Conservation (phyloP, 1,140 invertebrate genomes). For the Telenomus remus region DNA sequence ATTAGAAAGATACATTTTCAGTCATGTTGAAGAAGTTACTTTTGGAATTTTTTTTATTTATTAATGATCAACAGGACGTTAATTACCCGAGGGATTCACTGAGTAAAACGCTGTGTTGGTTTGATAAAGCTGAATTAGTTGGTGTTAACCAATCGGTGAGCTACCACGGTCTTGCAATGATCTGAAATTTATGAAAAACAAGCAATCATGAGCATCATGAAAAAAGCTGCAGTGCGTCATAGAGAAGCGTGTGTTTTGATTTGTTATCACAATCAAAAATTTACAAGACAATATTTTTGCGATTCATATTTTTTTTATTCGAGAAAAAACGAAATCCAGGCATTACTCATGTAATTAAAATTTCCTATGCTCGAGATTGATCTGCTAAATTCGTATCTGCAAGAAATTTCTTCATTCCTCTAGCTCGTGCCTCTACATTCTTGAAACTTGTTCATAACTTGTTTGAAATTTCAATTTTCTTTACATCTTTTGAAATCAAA, state of each 20-base stretch:
- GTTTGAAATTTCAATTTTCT: too few species aligned
- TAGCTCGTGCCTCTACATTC: too few species aligned
- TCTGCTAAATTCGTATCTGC: too few species aligned
- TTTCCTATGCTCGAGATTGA: too few species aligned
- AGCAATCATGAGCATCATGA: slow-evolving; percentile 23
- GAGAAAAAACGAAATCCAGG: neutral
- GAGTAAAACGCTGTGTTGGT: slow-evolving; percentile 73
- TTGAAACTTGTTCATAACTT: too few species aligned
- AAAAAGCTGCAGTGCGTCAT: neutral
- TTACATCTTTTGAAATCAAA: too few species aligned
- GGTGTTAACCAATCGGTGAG: slow-evolving; percentile 70
- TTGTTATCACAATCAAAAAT: neutral
- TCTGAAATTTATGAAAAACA: slow-evolving; percentile 40
- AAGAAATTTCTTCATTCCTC: too few species aligned
- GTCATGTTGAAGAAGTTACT: slow-evolving; percentile 3
- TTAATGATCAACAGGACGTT: slow-evolving; percentile 73
- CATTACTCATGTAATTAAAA: too few species aligned
- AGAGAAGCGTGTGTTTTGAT: neutral
- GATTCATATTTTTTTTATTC: neutral
- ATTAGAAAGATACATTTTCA: slow-evolving; percentile 14
- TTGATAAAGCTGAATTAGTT: slow-evolving; percentile 69
- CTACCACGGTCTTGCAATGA: slow-evolving; percentile 64
- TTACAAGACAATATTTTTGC: neutral
- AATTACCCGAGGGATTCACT: slow-evolving; percentile 71
- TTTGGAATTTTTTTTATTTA: slow-evolving; percentile 61